These are phyloP conservation scores for Poecilia latipinna DNA, from an alignment of 2,113 vertebrate species.

Conservation along the genomic window DNA sequence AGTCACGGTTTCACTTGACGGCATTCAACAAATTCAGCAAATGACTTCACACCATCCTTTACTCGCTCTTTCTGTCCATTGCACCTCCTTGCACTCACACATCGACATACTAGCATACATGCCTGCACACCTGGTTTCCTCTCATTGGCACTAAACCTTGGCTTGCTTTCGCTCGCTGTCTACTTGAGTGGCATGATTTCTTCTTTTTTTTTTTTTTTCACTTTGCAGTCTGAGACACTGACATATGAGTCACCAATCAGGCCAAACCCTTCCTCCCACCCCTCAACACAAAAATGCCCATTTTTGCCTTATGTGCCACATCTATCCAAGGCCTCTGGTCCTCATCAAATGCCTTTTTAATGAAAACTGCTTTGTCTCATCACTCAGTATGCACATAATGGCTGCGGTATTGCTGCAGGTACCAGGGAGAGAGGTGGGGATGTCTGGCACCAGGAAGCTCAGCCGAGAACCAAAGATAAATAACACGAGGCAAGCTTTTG, in stretches of 20 bases:
- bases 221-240: slow-evolving; percentile 48
- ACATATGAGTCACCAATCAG: slow-evolving; percentile 41
- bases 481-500: slow-evolving; percentile 1
- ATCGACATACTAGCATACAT: not conserved
- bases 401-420: slow-evolving; percentile 68
- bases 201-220: slow-evolving; percentile 18
- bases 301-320: slow-evolving; percentile 56
- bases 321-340: slow-evolving; percentile 62
- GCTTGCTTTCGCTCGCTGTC: slow-evolving; percentile 46
- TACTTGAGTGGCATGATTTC: slow-evolving; percentile 52
- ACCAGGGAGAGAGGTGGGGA: slow-evolving; percentile 38
- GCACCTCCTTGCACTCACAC: slow-evolving; percentile 21
- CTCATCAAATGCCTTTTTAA: slow-evolving; percentile 78
- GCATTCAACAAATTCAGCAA: slow-evolving; percentile 46
- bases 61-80: slow-evolving; percentile 13
- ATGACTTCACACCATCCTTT: slow-evolving; percentile 37
- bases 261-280: not conserved
- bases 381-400: slow-evolving; percentile 70
- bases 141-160: slow-evolving; percentile 51
- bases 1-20: slow-evolving; percentile 36
- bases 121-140: slow-evolving; percentile 44
- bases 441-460: slow-evolving; percentile 44
- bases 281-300: slow-evolving; percentile 26
- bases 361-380: slow-evolving; percentile 72
- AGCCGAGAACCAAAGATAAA: slow-evolving; percentile 42